These are phyloP conservation scores for Athalia rosae DNA, from an alignment of 2,888 invertebrate species.

Conservation along the genomic window DNA sequence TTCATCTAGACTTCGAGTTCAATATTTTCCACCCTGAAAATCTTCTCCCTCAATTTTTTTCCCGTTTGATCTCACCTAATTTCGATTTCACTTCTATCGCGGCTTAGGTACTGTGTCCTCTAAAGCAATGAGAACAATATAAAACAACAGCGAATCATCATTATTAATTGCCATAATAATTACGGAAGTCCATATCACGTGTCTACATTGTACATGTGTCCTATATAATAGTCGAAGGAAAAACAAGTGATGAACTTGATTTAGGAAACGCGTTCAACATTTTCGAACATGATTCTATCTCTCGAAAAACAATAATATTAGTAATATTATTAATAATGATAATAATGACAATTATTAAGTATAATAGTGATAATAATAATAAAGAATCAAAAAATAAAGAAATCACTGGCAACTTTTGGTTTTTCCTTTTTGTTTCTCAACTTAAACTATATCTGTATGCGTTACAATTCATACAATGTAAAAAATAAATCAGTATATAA, in stretches of 20 bases:
- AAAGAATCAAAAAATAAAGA: background rate
- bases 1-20: background rate
- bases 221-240: background rate
- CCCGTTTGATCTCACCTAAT: background rate
- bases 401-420: too few species aligned
- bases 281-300: too few species aligned
- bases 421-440: background rate
- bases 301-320: background rate
- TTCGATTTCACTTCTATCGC: background rate
- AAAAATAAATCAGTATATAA: too few species aligned
- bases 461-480: too few species aligned
- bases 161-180: background rate
- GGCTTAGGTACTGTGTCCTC: background rate
- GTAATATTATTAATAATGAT: background rate
- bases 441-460: too few species aligned
- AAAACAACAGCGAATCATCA: constrained; percentile 29
- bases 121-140: background rate
- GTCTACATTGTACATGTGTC: constrained; percentile 2
- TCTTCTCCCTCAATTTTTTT: background rate
- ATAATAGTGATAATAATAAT: background rate
- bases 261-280: too few species aligned
- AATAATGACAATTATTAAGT: constrained; percentile 10
- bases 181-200: background rate
- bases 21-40: background rate
- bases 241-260: background rate